Base-by-base conservation (phyloP, 1,140 invertebrate species). In the Drosophila ficusphila region DNA sequence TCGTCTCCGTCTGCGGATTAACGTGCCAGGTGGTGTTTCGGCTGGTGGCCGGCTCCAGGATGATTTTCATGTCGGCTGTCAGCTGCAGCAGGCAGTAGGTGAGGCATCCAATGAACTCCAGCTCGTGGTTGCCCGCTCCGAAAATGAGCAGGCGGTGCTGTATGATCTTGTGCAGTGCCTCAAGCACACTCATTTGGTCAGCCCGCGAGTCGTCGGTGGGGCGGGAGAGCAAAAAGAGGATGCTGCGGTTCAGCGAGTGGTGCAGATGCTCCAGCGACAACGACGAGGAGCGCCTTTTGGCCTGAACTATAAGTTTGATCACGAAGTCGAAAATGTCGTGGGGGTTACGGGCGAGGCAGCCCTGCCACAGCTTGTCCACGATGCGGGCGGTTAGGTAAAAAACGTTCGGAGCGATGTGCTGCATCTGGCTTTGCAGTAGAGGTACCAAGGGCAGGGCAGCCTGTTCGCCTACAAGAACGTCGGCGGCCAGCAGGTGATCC, bases 341-440 rank as follows among this genome's bases (percentile, higher is more conserved):
- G 0, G 97, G 96, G 92, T 99, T 97, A 91, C 97, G 96, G 0
- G 94, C 95, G 39, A 98, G 93, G 42, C 96, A 94, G 8, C 97
- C 97, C 92, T 99, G 97, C 98, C 98, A 99, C 41, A 99, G 92
- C 92, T 99, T 99, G 90, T 99, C 98, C 2, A 99, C 98, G 33
- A 99, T 95, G 73, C 98, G 93, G 0, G 97, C 96, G 0, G 97
- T 96, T 54, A 99, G 94, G 88, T 99, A 98, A 89, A 98, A 98
- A 0, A 99, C 97, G 92, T 98, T 99, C 6, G 94, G 94, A 0
- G 96, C 95, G 57, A 98, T 96, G 90, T 97, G 95, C 38, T 96
- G 95, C 8, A 94, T 94, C 34, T 95, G 95, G 12, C 96, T 96
- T 65, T 95, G 96, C 0, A 96, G 94, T 2, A 95, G 93, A 21